These are phyloP conservation scores for Notodonta ziczac DNA, from an alignment of 2,888 invertebrate genomes.

Conservation along the genomic window DNA sequence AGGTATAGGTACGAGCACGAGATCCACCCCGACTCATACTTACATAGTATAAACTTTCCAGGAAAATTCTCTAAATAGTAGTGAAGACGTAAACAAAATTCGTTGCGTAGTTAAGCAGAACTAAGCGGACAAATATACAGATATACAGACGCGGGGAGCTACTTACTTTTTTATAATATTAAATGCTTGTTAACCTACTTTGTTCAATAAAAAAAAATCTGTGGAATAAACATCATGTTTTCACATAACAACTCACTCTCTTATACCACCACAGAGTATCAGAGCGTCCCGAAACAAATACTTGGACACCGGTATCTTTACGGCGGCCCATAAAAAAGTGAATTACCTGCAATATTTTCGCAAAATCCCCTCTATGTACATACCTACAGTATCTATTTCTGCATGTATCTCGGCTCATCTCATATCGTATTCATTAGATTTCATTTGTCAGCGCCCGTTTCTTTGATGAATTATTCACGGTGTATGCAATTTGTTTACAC, in stretches of 20 bases:
- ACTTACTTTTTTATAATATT: too few species aligned
- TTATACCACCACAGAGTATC: neutral
- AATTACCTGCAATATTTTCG: constrained; percentile 37
- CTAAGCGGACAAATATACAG: too few species aligned
- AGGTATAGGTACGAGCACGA: too few species aligned
- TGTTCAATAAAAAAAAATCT: neutral
- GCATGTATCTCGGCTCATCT: constrained; percentile 63
- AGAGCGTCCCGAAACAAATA: constrained; percentile 1
- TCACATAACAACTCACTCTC: neutral
- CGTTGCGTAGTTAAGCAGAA: too few species aligned
- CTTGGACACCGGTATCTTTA: constrained; percentile 21
- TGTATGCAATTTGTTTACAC: constrained; percentile 73
- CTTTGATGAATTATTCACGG: constrained; percentile 80
- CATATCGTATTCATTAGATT: constrained; percentile 82
- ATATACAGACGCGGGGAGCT: too few species aligned
- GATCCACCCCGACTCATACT: too few species aligned
- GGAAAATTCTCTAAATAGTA: too few species aligned
- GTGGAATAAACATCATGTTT: neutral
- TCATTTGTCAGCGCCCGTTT: constrained; percentile 78
- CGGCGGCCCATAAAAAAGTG: constrained; percentile 28
- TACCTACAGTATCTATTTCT: constrained; percentile 42
- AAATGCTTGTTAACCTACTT: too few species aligned
- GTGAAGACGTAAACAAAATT: too few species aligned
- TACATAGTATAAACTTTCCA: too few species aligned
- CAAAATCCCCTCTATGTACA: constrained; percentile 15